phyloP scores from a whole-genome alignment of 2,888 invertebrate species.

The Apotomis betuletana region DNA sequence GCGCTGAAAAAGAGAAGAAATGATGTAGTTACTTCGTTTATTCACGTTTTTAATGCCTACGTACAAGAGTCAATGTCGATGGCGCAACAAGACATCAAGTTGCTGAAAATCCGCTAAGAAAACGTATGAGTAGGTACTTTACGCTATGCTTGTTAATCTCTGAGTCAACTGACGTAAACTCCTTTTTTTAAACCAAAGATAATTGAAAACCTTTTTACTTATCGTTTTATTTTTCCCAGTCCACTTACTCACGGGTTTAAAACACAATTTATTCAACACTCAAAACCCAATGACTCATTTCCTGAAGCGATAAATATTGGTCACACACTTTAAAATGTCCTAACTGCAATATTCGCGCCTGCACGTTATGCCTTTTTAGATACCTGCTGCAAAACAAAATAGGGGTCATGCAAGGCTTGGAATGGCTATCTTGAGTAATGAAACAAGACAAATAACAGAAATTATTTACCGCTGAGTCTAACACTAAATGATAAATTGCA shows the following conservation, averaged over 20 bases:
- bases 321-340: neutral
- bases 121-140: too few species aligned
- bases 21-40: too few species aligned
- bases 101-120: too few species aligned
- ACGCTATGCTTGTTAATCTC: too few species aligned
- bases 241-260: neutral
- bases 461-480: slow-evolving; percentile 44
- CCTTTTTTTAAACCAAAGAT: too few species aligned
- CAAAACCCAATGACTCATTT: slow-evolving; percentile 28
- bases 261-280: slow-evolving; percentile 1
- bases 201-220: too few species aligned
- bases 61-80: too few species aligned
- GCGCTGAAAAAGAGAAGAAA: too few species aligned
- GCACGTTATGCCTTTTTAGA: neutral
- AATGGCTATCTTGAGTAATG: slow-evolving; percentile 45
- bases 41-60: too few species aligned
- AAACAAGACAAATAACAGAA: slow-evolving; percentile 50
- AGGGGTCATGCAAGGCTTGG: slow-evolving; percentile 33
- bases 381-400: neutral
- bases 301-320: slow-evolving; percentile 7
- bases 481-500: slow-evolving; percentile 32
- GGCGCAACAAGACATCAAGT: too few species aligned
- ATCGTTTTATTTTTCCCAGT: neutral
- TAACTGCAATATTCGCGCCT: neutral
- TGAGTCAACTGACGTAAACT: too few species aligned